phyloP scores from a whole-genome alignment of 1,140 invertebrate species.

The Apis florea region DNA sequence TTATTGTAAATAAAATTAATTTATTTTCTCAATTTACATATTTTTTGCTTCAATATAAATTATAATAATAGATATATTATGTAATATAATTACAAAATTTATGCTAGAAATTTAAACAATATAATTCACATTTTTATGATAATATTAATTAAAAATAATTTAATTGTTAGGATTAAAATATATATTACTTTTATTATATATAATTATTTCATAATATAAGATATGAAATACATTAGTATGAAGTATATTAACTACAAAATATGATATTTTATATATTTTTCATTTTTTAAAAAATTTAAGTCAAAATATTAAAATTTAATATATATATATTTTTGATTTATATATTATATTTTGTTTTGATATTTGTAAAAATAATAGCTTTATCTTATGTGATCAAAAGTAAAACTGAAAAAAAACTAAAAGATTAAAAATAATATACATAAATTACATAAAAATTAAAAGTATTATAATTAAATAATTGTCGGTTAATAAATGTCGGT shows the following conservation, averaged over 20 bases:
- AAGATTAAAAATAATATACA: not conserved
- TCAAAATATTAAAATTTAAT: not conserved
- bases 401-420: not conserved
- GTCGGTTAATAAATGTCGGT: too few relatives aligned
- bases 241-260: not conserved
- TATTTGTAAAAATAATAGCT: not conserved
- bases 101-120: too few relatives aligned
- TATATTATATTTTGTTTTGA: not conserved
- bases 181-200: not conserved
- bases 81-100: not conserved
- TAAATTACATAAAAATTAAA: not conserved
- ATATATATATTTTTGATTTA: not conserved
- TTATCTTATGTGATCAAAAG: not conserved
- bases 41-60: not conserved
- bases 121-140: too few relatives aligned
- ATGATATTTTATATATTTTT: not conserved
- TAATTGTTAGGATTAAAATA: not conserved
- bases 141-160: not conserved
- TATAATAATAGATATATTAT: not conserved
- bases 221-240: not conserved
- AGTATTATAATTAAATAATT: slow-evolving; percentile 10
- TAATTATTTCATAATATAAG: not conserved
- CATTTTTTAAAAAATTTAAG: not conserved
- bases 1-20: not conserved
- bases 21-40: not conserved